Evolutionary conservation across 2,113 vertebrate species (phyloP).

Genomic region (Chionomys nivalis): DNA sequence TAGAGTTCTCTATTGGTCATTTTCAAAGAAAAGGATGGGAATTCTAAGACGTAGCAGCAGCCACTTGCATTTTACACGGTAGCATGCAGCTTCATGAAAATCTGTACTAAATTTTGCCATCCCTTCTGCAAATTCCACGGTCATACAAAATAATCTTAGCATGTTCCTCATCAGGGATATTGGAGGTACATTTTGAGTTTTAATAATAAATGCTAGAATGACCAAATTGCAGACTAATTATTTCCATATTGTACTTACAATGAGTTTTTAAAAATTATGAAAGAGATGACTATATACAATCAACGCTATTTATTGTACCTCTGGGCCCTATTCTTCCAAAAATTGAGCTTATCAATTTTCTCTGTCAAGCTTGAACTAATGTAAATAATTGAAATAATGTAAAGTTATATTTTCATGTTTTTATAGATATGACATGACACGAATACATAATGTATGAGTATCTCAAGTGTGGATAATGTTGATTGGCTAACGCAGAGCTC

Average conservation of each 20-base stretch:
- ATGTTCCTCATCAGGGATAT: conserved; percentile 83
- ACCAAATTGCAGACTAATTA: conserved; percentile 86
- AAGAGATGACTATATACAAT: conserved; percentile 79
- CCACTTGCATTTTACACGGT: neutral
- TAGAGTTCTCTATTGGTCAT: neutral
- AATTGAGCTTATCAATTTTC: conserved; percentile 81
- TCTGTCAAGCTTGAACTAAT: conserved; percentile 89
- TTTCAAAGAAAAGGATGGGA: conserved; percentile 21
- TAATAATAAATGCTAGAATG: conserved; percentile 82
- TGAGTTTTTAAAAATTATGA: conserved; percentile 78
- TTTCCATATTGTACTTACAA: conserved; percentile 80
- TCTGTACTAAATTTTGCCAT: conserved; percentile 44
- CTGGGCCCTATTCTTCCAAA: conserved; percentile 87
- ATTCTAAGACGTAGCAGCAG: neutral
- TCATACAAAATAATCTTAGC: conserved; percentile 61
- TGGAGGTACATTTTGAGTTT: conserved; percentile 81
- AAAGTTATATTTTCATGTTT: conserved; percentile 93
- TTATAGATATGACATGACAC: conserved; percentile 88
- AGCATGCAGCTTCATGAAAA: neutral
- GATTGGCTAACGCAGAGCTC: conserved; percentile 86
- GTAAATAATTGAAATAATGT: conserved; percentile 91
- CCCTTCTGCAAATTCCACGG: conserved; percentile 60
- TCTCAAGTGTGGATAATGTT: conserved; percentile 86
- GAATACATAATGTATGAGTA: conserved; percentile 87
- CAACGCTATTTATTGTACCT: conserved; percentile 87